A percentile compares a stretch with the other conserved stretches of the same genome.
Conservation (phyloP, 2,113 vertebrate genomes). For the Neolamprologus longior region DNA sequence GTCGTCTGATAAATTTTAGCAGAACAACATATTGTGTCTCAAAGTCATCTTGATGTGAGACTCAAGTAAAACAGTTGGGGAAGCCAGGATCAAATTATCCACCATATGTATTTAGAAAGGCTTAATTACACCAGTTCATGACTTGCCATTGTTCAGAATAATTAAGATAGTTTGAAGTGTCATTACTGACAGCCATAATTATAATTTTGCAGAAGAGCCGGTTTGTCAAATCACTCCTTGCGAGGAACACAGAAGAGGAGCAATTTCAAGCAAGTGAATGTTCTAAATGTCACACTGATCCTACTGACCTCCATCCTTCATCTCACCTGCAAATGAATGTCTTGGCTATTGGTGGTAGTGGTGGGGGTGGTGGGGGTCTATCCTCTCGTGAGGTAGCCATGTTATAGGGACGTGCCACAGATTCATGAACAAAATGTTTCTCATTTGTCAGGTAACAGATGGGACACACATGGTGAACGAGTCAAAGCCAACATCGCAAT, state of each 20-base stretch:
- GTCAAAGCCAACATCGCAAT: neutral
- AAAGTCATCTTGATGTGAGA: neutral
- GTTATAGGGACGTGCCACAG: neutral
- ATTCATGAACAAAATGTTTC: neutral
- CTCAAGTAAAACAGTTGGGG: neutral
- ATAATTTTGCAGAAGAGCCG: conserved; percentile 14
- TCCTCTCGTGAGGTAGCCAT: neutral
- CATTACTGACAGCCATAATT: conserved; percentile 26
- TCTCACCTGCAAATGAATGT: conserved; percentile 25
- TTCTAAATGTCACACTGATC: conserved; percentile 12
- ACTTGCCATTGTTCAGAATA: conserved; percentile 32
- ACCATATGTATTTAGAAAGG: conserved; percentile 1
- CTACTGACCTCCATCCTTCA: conserved; percentile 25
- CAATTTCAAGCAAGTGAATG: conserved; percentile 13
- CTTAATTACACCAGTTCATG: conserved; percentile 31
- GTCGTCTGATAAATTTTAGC: neutral
- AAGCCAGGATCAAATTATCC: conserved; percentile 13
- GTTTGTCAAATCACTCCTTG: neutral
- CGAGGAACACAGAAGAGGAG: neutral
- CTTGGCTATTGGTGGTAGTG: neutral
- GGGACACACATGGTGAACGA: neutral
- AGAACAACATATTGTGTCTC: neutral
- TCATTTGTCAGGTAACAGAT: conserved; percentile 4
- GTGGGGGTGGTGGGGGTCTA: neutral
- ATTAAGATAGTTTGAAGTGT: conserved; percentile 39